Evolutionary conservation across 2,113 vertebrate genomes (phyloP), one percentile per base, ranked within the genome.

Genomic region (Pionites leucogaster): DNA sequence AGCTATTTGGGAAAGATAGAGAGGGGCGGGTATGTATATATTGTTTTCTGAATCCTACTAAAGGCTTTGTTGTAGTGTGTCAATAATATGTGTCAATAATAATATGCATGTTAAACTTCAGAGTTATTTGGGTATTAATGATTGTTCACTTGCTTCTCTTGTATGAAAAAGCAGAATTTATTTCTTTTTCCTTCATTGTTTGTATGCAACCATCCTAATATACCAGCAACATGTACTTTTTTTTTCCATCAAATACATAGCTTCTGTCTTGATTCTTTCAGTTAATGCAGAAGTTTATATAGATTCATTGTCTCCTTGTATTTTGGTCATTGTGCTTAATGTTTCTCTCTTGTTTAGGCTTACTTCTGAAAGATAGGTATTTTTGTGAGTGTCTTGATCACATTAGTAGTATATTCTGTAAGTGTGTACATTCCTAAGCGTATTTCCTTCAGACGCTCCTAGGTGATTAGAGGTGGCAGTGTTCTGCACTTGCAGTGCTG

Each of bases 351-450:
- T 65, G 31, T 53, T 86, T 33, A 82, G 53, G 33, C 41, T 46
- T 22, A 13, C 28, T 42, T 29, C 13, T 57, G 82, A 35, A 28
- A 84, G 35, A 35, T 70, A 74, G 35, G 5, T 4, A 1, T 82
- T n/a, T 59, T 42, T 60, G 41, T 67, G n/a, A 33, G 7, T 52
- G 29, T n/a, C 42, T 23, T 62, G 47, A 20, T 3, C 16, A 7
- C 11, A 37, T 50, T 2, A 67, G 28, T 35, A 35, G 33, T 18
- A 0, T 17, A 9, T 68, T 74, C 35, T 13, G 6, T 29, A 35
- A 71, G 4, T 1, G 0, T 14, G 0, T 10, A 5, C 31, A 7
- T 79, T 62, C 46, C 46, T 57, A 62, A 44, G 44, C 0, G 0
- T 14, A 5, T 65, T 35, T 31, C 74, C 25, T 14, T 19, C 9